Conservation (phyloP, 2,888 invertebrate genomes). For the Tryphoninae sp. region DNA sequence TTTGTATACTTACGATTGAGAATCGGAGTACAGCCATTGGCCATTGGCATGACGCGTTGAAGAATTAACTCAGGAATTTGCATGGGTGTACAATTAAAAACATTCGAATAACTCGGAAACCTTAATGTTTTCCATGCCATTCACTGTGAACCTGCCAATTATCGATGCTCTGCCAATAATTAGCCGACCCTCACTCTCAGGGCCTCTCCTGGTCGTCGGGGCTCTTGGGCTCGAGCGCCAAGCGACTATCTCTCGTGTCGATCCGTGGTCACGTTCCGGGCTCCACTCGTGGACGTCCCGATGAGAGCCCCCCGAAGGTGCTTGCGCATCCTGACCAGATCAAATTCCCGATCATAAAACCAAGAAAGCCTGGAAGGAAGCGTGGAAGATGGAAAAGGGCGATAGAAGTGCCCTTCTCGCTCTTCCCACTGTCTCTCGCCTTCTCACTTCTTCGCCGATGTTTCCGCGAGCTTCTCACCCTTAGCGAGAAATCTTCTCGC, state of each 20-base stretch:
- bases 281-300: slow-evolving; percentile 47
- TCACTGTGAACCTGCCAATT: slow-evolving; percentile 22
- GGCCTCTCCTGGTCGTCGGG: slow-evolving; percentile 20
- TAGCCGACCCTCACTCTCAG: slow-evolving; percentile 23
- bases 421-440: slow-evolving; percentile 1
- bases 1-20: neutral
- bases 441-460: slow-evolving; percentile 2
- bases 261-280: slow-evolving; percentile 66
- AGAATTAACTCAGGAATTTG: no score
- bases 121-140: slow-evolving; percentile 16
- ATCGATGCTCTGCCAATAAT: slow-evolving; percentile 24
- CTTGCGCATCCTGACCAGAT: slow-evolving; percentile 62
- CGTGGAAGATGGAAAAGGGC: slow-evolving; percentile 42
- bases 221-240: slow-evolving; percentile 4
- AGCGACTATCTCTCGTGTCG: slow-evolving; percentile 57
- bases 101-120: no score
- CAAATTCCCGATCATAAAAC: slow-evolving; percentile 72
- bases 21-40: neutral
- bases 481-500: neutral
- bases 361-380: slow-evolving; percentile 45
- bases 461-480: slow-evolving; percentile 36
- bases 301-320: slow-evolving; percentile 48
- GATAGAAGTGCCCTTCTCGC: slow-evolving; percentile 28
- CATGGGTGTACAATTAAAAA: no score
- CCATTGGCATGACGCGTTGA: neutral